Base-by-base conservation (phyloP, 1,140 invertebrate genomes). In the Trachelipus rathkii region DNA sequence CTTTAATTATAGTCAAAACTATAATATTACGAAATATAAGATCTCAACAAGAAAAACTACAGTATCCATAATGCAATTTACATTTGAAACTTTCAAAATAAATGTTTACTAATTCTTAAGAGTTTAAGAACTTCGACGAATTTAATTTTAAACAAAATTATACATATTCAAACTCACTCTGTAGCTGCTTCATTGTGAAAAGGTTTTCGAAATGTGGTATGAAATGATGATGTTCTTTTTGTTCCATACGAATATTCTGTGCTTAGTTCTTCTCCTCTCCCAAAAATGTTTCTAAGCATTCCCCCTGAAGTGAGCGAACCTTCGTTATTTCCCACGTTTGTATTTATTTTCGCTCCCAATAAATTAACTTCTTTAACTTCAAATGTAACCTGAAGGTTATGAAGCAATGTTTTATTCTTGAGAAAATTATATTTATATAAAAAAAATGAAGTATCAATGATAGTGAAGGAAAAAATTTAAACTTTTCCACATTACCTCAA, bases 271-370 rank as follows among this genome's bases (percentile, higher is more conserved):
- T 96, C 94, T 6, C 92, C 95, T 82, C 93, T 85, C 2, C 94
- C 95, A 81, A 91, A 87, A 46, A 94, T 84, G 86, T 96, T 97
- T 0, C 93, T 93, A 73, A 91, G 85, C 82, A 88, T 87, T 11
- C 90, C 84, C 46, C 90, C 89, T 21, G 94, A 85, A 11, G 91
- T 87, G 45, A 96, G 81, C 43, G 92, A 91, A 10, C 92, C 93
- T 84, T 95, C 93, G 84, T 95, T 95, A 81, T 93, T 92, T 43
- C 92, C 93, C 74, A 95, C 89, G 77, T 91, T 88, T 0, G 93
- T 94, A 80, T 90, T 92, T 50, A 95, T 87, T n/a, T 91, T 91
- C 11, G 93, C 94, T 66, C 89, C 89, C 43, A 95, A 82, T 44
- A 92, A 84, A 70, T 89, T 89, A 72, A 90, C 82, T 86, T 96